phyloP scores from a whole-genome alignment of 1,140 invertebrate species.

The Andricus grossulariae region DNA sequence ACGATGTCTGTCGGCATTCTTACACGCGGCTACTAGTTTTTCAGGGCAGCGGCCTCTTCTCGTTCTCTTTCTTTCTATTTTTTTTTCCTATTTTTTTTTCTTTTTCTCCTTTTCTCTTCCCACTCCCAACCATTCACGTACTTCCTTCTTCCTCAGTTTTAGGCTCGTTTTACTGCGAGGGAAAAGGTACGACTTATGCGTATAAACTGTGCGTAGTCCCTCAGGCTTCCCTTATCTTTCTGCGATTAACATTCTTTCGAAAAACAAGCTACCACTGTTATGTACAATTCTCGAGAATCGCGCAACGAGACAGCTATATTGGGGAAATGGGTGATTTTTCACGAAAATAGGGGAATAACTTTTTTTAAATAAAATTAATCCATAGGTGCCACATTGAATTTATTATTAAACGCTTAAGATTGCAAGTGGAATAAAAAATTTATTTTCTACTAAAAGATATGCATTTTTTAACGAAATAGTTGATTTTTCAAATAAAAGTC shows the following conservation, averaged over 20 bases:
- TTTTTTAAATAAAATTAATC: no score
- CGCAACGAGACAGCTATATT: not conserved
- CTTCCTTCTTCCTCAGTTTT: constrained; percentile 21
- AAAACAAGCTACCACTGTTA: constrained; percentile 9
- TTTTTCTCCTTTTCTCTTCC: constrained; percentile 32
- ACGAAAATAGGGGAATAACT: no score
- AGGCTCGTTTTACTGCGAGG: not conserved
- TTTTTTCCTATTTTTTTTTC: constrained; percentile 38
- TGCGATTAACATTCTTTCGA: constrained; percentile 18
- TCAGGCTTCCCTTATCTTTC: constrained; percentile 5
- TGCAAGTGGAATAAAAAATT: no score
- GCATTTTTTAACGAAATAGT: no score
- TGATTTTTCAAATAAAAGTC: no score
- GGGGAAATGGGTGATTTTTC: no score
- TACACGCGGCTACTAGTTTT: constrained; percentile 62
- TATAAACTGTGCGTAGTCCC: not conserved
- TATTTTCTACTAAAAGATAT: no score
- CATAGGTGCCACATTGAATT: no score
- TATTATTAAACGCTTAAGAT: no score
- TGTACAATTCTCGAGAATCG: not conserved
- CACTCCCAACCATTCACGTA: constrained; percentile 1
- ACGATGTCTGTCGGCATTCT: constrained; percentile 55
- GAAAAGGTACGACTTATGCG: constrained; percentile 21
- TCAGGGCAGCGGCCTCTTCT: constrained; percentile 55
- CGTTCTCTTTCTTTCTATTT: constrained; percentile 49